Conservation (phyloP, 2,888 invertebrate genomes). For the Venusia cambrica region DNA sequence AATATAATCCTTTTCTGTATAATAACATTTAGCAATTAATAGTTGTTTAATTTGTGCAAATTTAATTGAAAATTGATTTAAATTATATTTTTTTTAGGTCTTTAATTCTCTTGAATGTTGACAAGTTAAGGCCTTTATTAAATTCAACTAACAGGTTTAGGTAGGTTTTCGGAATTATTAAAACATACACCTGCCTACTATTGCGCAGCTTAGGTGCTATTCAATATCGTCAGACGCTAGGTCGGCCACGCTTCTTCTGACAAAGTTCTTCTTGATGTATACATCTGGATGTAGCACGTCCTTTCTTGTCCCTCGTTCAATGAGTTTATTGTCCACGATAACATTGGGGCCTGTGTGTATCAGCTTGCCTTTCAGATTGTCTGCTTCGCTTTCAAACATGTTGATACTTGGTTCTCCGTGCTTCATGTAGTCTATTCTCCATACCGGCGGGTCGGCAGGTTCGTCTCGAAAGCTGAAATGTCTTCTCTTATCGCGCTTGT, state of each 20-base stretch:
- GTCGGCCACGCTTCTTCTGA: constrained; percentile 38
- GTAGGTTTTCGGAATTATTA: too few species aligned
- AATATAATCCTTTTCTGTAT: too few species aligned
- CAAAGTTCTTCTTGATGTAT: constrained; percentile 60
- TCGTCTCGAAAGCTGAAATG: constrained; percentile 45
- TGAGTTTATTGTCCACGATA: constrained; percentile 40
- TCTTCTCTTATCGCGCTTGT: constrained; percentile 37
- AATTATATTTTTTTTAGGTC: too few species aligned
- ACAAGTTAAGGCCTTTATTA: too few species aligned
- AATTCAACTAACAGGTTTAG: too few species aligned
- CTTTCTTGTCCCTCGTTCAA: constrained; percentile 44
- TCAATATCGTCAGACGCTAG: constrained; percentile 41
- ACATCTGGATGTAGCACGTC: constrained; percentile 63
- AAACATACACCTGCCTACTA: not conserved
- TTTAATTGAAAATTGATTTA: too few species aligned
- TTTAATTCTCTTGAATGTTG: too few species aligned
- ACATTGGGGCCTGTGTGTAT: constrained; percentile 49
- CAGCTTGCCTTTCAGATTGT: constrained; percentile 48
- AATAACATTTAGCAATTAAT: too few species aligned
- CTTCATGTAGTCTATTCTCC: constrained; percentile 70
- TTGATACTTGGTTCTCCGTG: constrained; percentile 60
- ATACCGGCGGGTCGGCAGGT: constrained; percentile 49
- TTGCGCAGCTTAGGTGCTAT: not conserved
- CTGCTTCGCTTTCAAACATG: constrained; percentile 43
- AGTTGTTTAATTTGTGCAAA: too few species aligned